A percentile compares a stretch with the other conserved stretches of the same genome.
Conservation (phyloP, 92 coral and sea anemone species). For the Phymanthus crucifer region DNA sequence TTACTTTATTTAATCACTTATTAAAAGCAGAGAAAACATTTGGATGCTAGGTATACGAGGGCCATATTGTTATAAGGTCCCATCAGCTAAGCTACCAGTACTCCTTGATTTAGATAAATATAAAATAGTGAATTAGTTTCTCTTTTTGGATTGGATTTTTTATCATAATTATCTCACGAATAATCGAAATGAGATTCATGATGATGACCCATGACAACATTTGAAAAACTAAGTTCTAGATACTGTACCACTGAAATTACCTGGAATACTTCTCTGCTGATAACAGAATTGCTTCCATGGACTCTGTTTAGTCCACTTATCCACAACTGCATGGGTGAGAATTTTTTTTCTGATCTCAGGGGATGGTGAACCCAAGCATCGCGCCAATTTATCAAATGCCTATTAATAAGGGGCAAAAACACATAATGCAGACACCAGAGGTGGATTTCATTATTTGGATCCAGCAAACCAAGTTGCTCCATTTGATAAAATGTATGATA, state of each 20-base stretch:
- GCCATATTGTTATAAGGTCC: too few species aligned
- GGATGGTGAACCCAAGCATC: conserved; percentile 64
- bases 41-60: too few species aligned
- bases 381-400: conserved; percentile 51
- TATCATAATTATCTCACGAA: background rate
- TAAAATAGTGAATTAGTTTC: background rate
- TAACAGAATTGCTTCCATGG: background rate
- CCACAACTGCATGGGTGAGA: too few species aligned
- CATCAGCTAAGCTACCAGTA: background rate
- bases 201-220: background rate
- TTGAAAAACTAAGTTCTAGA: background rate
- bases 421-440: conserved; percentile 62
- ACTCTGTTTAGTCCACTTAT: conserved; percentile 45
- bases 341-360: conserved; percentile 45
- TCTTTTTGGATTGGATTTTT: too few species aligned
- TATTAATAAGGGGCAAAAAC: conserved; percentile 50
- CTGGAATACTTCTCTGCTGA: background rate
- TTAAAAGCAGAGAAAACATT: too few species aligned
- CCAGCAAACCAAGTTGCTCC: conserved; percentile 41
- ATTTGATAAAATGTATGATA: conserved; percentile 45
- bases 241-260: background rate
- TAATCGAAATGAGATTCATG: background rate
- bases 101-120: background rate
- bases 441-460: conserved; percentile 53
- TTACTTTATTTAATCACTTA: too few species aligned